A percentile compares a stretch with the other conserved stretches of the same genome.
These are phyloP conservation scores for Gymnocephalus cernua DNA, from an alignment of 2,113 vertebrate genomes.

Conservation along the genomic window DNA sequence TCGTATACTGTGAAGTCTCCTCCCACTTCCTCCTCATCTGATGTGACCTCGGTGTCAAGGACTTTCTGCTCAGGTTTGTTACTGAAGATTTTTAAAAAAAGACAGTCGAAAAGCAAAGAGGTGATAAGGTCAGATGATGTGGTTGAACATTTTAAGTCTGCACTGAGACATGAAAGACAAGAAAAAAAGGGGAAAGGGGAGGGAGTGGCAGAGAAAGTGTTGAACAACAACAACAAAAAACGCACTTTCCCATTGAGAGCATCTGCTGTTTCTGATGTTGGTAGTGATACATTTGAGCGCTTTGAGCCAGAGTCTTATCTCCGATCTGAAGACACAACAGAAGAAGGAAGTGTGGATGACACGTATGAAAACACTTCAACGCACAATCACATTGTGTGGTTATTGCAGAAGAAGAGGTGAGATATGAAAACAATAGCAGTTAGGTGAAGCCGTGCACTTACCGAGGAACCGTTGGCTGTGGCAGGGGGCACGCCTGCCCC, in stretches of 20 bases:
- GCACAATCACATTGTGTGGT: background rate
- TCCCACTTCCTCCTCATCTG: slow-evolving; percentile 95
- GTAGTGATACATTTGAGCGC: slow-evolving; percentile 97
- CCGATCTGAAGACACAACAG: slow-evolving; percentile 82
- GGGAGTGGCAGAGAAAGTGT: background rate
- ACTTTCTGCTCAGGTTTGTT: slow-evolving; percentile 91
- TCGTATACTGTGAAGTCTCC: slow-evolving; percentile 98
- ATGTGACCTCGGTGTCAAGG: slow-evolving; percentile 85
- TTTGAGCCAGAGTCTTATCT: slow-evolving; percentile 93
- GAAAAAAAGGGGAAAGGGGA: background rate
- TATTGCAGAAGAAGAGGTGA: slow-evolving; percentile 8
- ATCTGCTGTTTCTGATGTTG: slow-evolving; percentile 99
- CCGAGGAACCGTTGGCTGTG: slow-evolving; percentile 82
- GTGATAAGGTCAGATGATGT: background rate
- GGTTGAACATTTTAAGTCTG: background rate
- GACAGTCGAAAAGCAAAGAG: background rate
- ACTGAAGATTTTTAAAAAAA: slow-evolving; percentile 70
- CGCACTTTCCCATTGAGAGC: slow-evolving; percentile 92
- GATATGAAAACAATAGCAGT: background rate
- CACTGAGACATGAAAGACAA: background rate
- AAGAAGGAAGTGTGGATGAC: slow-evolving; percentile 6
- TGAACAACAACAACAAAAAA: background rate
- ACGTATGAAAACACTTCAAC: background rate
- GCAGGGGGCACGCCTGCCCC: slow-evolving; percentile 64
- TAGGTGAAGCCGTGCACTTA: slow-evolving; percentile 67